Evolutionary conservation across 2,888 invertebrate species (phyloP), one percentile per base, ranked within the genome.

Genomic region (Apocheima hispidaria): DNA sequence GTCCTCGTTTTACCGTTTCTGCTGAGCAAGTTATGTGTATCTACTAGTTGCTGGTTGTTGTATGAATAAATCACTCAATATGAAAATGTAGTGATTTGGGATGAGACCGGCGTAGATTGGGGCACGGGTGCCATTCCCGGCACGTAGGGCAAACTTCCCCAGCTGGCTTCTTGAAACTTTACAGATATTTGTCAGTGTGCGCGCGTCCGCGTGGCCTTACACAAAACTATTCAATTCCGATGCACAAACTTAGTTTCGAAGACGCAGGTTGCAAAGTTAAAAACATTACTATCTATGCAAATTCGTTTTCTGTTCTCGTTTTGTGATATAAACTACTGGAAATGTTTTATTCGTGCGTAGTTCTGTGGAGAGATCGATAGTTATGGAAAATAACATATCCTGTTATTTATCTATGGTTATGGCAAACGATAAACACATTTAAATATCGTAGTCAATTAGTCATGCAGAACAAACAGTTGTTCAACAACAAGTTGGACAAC

Each of bases 1-100:
- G 63, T 70, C 66, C 61, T 54, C 65, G 54, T 59, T 69, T 59
- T 64, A 60, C 51, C 52, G 63, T 48, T 60, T 67, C 53, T 64
- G 69, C 72, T 68, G 62, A 60, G 63, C 55, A 57, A 65, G 61
- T 59, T 59, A 65, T 69, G 66, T 51, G 40, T 50, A n/a, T n/a
- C n/a, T n/a, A 49, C 21, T 46, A 59, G 50, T 61, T 52, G 56
- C 65, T 30, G 60, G 59, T 61, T 61, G 65, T 55, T 51, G 65
- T 63, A 66, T 72, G 72, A 76, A 81, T 78, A 81, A 81, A 79
- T 78, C 76, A 76, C 74, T 79, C 71, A 74, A 74, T 79, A 82
- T 78, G 77, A 78, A 82, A 81, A 81, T 78, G 70, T 70, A 74
- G 72, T 81, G 79, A 79, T 83, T 80, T 77, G 73, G 75, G 78